Percentiles rank a stretch among this genome's conserved stretches.
Conservation (phyloP, 2,797 vertebrate species). For the Ptychobarbus kaznakovi region DNA sequence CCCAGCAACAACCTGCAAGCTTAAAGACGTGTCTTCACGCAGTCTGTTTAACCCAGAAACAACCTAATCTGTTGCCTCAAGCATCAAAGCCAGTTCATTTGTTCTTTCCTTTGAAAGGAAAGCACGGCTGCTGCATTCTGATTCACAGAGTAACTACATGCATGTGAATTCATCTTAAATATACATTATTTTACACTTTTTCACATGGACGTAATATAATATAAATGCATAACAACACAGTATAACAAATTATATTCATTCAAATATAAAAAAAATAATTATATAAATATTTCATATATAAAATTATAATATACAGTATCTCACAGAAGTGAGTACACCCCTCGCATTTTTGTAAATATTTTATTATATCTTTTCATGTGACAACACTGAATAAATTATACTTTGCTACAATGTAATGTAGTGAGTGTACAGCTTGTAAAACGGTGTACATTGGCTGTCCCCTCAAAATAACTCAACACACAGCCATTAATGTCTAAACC, state of each 20-base stretch:
- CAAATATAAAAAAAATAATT: too few relatives aligned
- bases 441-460: too few relatives aligned
- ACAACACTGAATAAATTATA: too few relatives aligned
- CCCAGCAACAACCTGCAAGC: conserved; percentile 20
- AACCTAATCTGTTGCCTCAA: conserved; percentile 18
- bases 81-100: conserved; percentile 26
- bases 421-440: too few relatives aligned
- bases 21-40: background rate
- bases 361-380: too few relatives aligned
- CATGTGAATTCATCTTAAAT: background rate
- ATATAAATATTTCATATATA: background rate
- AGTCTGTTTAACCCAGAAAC: conserved; percentile 27
- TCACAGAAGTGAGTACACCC: too few relatives aligned
- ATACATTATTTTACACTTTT: background rate
- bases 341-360: too few relatives aligned
- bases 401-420: too few relatives aligned
- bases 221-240: background rate
- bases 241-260: background rate
- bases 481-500: too few relatives aligned
- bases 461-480: too few relatives aligned
- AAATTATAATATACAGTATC: background rate
- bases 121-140: conserved; percentile 15
- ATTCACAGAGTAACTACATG: background rate
- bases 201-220: background rate
- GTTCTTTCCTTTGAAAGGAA: conserved; percentile 35